Evolutionary conservation across 2,113 vertebrate species (phyloP), one percentile per base, ranked within the genome.

Genomic region (Heliornis fulica): DNA sequence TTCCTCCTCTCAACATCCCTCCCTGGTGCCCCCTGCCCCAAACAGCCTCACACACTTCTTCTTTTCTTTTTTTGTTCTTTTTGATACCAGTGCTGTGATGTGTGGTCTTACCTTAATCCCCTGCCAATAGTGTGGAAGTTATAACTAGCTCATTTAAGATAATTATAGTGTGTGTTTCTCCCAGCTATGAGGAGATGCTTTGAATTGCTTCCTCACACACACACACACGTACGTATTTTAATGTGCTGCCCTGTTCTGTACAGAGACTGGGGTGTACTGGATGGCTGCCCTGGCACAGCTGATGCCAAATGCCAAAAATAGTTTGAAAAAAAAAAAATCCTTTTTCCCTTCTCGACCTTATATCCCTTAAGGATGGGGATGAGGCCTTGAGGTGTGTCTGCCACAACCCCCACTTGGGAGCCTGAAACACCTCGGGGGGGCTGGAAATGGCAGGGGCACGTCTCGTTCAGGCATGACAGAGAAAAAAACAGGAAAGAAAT

Each of bases 151-250:
- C 96, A 31, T 91, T 92, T 93, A 69, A 71, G 87, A 93, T 96
- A 91, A 97, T 96, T 97, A 96, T 90, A 96, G 95, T 74, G 90
- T 54, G 65, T 59, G 4, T 96, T 97, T 96, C 94, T 97, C 96
- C 94, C 93, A 97, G 89, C 71, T 90, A 90, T 78, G 94, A 96
- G 93, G 96, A 96, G 96, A 93, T 81, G 89, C 91, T 97, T 95
- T 92, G 64, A 97, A 87, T 93, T 83, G 69, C 92, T 97, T 97
- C 93, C 95, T 95, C 78, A 72, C 65, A 79, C 68, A 61, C 56
- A 65, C 84, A 68, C 46, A 46, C 45, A 46, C 1, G 38, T 7
- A 78, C 28, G 1, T 59, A 80, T 75, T 96, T 93, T 97, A 92
- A 89, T 90, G 87, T 91, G 89, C 78, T 84, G 50, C 90, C 94